These are phyloP conservation scores for Cettia cetti DNA, from an alignment of 2,113 vertebrate species.

Conservation along the genomic window DNA sequence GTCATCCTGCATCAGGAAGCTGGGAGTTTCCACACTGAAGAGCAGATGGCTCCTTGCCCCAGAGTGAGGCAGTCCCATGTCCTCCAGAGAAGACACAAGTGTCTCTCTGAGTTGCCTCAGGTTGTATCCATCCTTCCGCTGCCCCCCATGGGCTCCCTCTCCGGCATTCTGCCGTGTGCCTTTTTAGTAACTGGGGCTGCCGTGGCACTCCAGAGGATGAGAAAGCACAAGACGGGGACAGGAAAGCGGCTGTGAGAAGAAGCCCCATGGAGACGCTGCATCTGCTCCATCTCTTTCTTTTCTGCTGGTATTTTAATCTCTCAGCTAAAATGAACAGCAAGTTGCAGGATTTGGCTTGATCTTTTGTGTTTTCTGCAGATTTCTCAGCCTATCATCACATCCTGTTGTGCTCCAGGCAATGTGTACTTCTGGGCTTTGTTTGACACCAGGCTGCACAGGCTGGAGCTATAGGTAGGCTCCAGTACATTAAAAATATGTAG, in stretches of 20 bases:
- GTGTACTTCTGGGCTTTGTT: not conserved
- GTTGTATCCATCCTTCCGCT: not conserved
- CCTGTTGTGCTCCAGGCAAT: slow-evolving; percentile 21
- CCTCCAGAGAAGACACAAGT: not conserved
- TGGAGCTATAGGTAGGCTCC: not conserved
- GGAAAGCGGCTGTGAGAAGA: not conserved
- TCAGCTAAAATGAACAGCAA: not conserved
- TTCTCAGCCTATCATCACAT: not conserved
- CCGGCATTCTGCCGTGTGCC: accelerated
- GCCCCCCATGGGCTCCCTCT: not conserved
- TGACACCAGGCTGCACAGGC: not conserved
- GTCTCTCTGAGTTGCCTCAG: not conserved
- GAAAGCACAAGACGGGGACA: not conserved
- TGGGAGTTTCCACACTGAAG: not conserved
- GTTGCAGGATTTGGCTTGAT: not conserved
- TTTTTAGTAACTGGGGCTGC: not conserved
- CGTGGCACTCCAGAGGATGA: not conserved
- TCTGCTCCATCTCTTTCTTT: slow-evolving; percentile 27
- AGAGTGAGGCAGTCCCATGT: not conserved
- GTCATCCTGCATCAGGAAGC: not conserved
- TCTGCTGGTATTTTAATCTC: slow-evolving; percentile 15
- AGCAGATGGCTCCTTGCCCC: not conserved
- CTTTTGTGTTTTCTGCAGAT: not conserved
- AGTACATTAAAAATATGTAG: not conserved
- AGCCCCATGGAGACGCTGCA: slow-evolving; percentile 29